phyloP scores from a whole-genome alignment of 1,140 invertebrate genomes.

The Amphibalanus amphitrite region DNA sequence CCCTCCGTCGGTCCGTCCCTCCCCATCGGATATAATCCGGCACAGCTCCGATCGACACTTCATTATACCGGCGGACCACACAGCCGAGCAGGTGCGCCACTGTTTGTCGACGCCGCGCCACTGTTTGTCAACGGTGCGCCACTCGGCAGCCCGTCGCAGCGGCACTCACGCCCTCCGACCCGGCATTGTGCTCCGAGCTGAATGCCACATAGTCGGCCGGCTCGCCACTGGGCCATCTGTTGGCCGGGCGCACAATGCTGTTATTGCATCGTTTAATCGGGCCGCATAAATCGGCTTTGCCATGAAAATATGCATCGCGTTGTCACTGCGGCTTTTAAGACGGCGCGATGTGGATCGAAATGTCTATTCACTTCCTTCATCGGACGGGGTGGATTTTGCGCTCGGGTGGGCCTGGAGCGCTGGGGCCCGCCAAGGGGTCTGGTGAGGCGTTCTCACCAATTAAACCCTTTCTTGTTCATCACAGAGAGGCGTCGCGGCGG shows the following conservation, averaged over 20 bases:
- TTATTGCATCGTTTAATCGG: conserved; percentile 1
- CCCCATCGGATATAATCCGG: no score
- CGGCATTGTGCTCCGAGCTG: background rate
- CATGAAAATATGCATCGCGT: background rate
- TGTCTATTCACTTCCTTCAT: background rate
- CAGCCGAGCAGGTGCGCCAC: background rate
- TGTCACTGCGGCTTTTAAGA: background rate
- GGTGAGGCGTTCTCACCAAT: background rate
- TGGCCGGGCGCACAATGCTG: background rate
- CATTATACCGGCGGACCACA: background rate
- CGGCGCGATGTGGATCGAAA: background rate
- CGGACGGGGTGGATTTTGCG: background rate
- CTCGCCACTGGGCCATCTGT: background rate
- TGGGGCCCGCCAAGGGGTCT: no score
- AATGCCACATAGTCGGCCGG: background rate
- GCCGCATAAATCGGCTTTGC: background rate
- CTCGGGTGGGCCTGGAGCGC: background rate
- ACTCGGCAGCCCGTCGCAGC: background rate
- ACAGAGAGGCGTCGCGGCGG: background rate
- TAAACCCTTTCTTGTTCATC: background rate
- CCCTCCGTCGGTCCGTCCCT: no score
- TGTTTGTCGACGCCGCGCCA: background rate
- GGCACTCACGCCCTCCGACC: background rate
- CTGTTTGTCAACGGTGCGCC: no score
- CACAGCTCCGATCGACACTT: background rate